These are phyloP conservation scores for Centruroides sculpturatus DNA, from an alignment of 1,140 invertebrate species.

Conservation along the genomic window DNA sequence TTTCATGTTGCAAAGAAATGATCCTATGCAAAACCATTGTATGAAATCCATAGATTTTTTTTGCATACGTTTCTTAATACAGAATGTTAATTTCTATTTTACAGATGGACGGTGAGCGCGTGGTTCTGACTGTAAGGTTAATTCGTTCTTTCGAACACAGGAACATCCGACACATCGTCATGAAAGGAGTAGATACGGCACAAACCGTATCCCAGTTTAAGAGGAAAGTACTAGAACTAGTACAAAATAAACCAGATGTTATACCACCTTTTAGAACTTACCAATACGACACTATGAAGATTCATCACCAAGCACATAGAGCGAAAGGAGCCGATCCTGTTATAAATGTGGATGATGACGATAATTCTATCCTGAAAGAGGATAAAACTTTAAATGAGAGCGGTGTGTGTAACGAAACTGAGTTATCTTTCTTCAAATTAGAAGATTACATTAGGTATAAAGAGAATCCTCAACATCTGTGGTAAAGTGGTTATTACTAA, in stretches of 20 bases:
- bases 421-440: conserved; percentile 28
- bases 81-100: too few species aligned
- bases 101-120: too few species aligned
- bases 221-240: conserved; percentile 12
- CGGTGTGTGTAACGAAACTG: conserved; percentile 26
- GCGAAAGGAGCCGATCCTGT: conserved; percentile 26
- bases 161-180: neutral
- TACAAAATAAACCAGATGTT: conserved; percentile 16
- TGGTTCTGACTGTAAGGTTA: too few species aligned
- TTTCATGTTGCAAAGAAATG: too few species aligned
- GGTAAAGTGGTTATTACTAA: too few species aligned
- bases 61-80: too few species aligned
- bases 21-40: too few species aligned
- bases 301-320: conserved; percentile 25
- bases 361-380: conserved; percentile 21
- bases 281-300: conserved; percentile 24
- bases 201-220: neutral
- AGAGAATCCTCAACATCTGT: neutral
- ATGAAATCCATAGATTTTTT: too few species aligned
- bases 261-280: conserved; percentile 24
- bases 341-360: conserved; percentile 24
- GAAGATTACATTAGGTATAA: conserved; percentile 21
- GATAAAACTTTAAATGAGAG: conserved; percentile 15
- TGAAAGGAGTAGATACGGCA: too few species aligned
- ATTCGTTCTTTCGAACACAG: too few species aligned